Base-by-base conservation (phyloP, 1,140 invertebrate genomes). In the Drosophila neocordata region DNA sequence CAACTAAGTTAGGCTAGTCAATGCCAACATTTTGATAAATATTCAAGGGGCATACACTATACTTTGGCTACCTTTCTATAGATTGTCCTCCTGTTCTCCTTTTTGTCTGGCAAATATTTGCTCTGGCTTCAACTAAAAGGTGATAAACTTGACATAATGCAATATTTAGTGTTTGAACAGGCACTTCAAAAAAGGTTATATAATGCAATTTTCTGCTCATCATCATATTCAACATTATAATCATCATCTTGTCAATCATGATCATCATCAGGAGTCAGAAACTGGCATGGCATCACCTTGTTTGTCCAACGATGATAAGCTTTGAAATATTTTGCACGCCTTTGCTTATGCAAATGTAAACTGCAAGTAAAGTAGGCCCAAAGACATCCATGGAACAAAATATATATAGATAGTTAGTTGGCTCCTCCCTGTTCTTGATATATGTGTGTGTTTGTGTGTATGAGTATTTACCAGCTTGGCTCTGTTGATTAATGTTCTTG, bases 141-240 rank as follows among this genome's bases (percentile, higher is more conserved):
- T 79, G 80, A 77, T 79, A 73, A 84, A 84, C 80, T 69, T 77
- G 73, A 64, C 77, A 80, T 80, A 77, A 79, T 84, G 80, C 64
- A 71, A 73, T 79, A 80, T 85, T 80, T 71, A 73, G 68, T 70
- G 80, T 73, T 83, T 76, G 68, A 65, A 65, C 38, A 73, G 60
- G 60, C 79, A 65, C 73, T 82, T 68, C 15, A 48, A 48, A 74
- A 71, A 68, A 51, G 74, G 65, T 66, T 74, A 65, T 62, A 48
- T 75, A 78, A 75, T 82, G 74, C 63, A 59, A 20, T 81, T 64
- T 22, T 41, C 38, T 18, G 13, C 35, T 34, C 48, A 7, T 7
- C 27, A 22, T 65, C 31, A 20, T 53, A 20, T 34, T 12, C 22
- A 24, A 4, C 1, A 31, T 31, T 4, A 7, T 31, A 3, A 31